These are phyloP conservation scores for Cataglyphis hispanica DNA, from an alignment of 1,140 invertebrate species.

Conservation along the genomic window DNA sequence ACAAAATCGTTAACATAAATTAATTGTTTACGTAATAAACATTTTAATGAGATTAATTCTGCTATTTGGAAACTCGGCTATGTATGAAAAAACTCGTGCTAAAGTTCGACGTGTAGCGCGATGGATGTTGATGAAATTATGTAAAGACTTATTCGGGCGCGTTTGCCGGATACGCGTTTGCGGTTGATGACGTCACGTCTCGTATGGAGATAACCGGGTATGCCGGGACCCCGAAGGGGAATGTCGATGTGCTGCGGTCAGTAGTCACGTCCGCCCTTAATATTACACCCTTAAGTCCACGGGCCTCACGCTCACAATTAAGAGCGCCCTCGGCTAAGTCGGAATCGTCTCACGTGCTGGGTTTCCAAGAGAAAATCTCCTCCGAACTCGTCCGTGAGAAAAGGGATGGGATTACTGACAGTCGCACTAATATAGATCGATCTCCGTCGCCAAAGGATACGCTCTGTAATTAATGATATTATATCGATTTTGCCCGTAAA, in stretches of 20 bases:
- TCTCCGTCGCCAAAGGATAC: constrained; percentile 27
- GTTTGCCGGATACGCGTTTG: constrained; percentile 71
- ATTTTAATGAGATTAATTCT: constrained; percentile 24
- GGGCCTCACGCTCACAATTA: constrained; percentile 72
- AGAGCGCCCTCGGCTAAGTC: constrained; percentile 63
- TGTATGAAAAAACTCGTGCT: constrained; percentile 5
- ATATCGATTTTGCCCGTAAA: constrained; percentile 52
- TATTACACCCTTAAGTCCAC: constrained; percentile 77
- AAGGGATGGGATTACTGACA: constrained; percentile 47
- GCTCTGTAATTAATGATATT: constrained; percentile 50
- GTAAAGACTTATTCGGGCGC: constrained; percentile 68
- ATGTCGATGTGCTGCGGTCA: constrained; percentile 74
- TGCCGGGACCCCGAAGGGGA: constrained; percentile 60
- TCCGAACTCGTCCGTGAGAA: constrained; percentile 11
- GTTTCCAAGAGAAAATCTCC: constrained; percentile 63
- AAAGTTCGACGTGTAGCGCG: background rate
- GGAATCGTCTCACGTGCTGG: constrained; percentile 69
- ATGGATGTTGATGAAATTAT: constrained; percentile 58
- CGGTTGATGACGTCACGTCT: constrained; percentile 73
- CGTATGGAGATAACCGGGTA: constrained; percentile 64
- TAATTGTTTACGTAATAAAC: constrained; percentile 33
- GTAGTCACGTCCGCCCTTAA: constrained; percentile 78
- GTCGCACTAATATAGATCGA: constrained; percentile 56
- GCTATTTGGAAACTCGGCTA: background rate
- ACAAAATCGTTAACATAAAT: constrained; percentile 22